Conservation (phyloP, 2,113 vertebrate species). For the Pteruthius melanotis region DNA sequence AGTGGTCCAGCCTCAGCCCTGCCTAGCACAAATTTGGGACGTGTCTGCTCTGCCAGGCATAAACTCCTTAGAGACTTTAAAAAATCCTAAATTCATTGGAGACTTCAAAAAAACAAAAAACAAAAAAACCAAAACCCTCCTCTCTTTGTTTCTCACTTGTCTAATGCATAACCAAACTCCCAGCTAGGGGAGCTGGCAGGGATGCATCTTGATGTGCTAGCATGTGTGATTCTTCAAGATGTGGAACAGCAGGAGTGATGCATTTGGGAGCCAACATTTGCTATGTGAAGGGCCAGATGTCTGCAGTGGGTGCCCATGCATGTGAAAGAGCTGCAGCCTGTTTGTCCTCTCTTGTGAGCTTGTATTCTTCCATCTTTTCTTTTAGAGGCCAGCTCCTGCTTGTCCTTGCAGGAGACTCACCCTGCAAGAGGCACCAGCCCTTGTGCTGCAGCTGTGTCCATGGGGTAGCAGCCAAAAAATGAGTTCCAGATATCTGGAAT, state of each 20-base stretch:
- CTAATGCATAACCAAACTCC: background rate
- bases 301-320: background rate
- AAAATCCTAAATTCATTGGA: background rate
- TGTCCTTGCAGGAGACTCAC: background rate
- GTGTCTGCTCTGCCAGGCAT: background rate
- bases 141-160: background rate
- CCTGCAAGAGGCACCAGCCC: background rate
- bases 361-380: background rate
- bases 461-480: background rate
- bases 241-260: background rate
- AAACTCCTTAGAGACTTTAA: background rate
- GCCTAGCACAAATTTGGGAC: background rate
- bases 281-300: background rate
- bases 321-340: background rate
- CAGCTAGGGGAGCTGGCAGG: background rate
- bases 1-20: background rate
- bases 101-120: background rate
- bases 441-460: background rate
- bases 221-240: background rate
- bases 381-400: background rate
- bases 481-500: background rate
- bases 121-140: too few species aligned
- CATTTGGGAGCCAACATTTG: background rate
- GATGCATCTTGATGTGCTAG: background rate
- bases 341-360: background rate